Conservation (phyloP, 2,113 vertebrate species). For the Cinclus cinclus region DNA sequence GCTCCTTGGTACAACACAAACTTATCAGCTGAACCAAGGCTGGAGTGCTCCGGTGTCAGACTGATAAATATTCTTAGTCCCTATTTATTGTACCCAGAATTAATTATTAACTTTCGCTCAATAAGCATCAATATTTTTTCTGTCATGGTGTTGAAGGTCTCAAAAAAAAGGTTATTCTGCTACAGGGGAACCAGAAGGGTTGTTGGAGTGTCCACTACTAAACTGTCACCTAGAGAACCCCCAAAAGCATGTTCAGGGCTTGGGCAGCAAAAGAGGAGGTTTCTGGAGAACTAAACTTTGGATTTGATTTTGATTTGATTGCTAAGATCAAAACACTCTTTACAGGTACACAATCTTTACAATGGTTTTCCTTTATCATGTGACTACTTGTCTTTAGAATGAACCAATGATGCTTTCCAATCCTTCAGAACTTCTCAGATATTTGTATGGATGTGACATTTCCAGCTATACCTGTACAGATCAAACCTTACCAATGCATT, state of each 20-base stretch:
- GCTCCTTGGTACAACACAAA: not conserved
- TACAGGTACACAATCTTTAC: not conserved
- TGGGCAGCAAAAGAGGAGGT: not conserved
- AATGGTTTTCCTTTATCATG: not conserved
- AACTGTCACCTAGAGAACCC: not conserved
- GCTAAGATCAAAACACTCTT: not conserved
- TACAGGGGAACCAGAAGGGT: not conserved
- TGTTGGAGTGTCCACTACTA: not conserved
- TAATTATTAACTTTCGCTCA: conserved; percentile 29
- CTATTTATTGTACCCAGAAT: not conserved
- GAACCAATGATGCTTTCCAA: not conserved
- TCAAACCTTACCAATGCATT: not conserved
- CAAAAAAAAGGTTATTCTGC: not conserved
- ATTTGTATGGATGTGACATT: not conserved
- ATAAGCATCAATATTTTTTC: not conserved
- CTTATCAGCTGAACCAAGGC: not conserved
- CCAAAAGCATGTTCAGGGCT: not conserved
- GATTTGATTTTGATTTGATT: not conserved
- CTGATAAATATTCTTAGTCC: not conserved
- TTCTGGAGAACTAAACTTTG: not conserved
- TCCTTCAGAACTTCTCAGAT: not conserved
- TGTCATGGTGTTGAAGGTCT: not conserved
- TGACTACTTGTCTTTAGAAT: not conserved
- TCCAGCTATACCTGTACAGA: not conserved
- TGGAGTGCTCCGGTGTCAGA: not conserved